Base-by-base conservation (phyloP, 2,113 vertebrate genomes). In the Elephas maximus region DNA sequence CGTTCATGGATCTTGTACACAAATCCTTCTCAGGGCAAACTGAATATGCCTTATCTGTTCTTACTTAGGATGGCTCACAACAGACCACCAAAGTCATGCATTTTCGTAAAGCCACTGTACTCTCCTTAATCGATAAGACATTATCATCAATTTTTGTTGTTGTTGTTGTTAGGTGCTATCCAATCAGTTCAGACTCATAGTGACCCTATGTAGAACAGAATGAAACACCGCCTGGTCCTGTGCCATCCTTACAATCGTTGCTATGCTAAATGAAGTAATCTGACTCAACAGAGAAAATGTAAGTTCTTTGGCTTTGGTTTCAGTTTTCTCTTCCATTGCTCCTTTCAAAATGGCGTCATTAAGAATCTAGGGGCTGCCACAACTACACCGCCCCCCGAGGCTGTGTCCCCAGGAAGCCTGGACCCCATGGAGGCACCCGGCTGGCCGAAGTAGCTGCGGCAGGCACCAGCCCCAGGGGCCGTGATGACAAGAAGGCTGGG, bases 1-100 rank as follows among this genome's bases (percentile, higher is more conserved):
- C 41, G 92, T 95, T 97, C 95, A 94, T 92, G 81, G 84, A 79
- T 83, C 67, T 21, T 98, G 94, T 97, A 88, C 97, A 94, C 98
- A 97, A 98, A 97, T 98, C 96, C 82, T 97, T 98, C 37, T 62
- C 65, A 69, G 95, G 85, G 85, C 51, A 4, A 97, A 97, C 28
- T 95, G 91, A 73, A 91, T 96, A 93, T 53, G 94, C 90, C 74
- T 98, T 97, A 94, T 94, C 79, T 97, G 62, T 74, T 97, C 79
- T 91, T 95, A 37, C 85, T 98, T 97, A 94, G 65, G 69, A 48
- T 88, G 92, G 45, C 84, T 96, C 45, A 76, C 26, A 91, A 97
- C 93, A 97, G 95, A 94, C 69, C 90, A 97, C 96, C 88, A 92
- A 89, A 44, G 90, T 65, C 6, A 96, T 93, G 81, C 65, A 79